Evolutionary conservation across 2,888 invertebrate species (phyloP), one percentile per base, ranked within the genome.

Genomic region (Cheilosia variabilis): DNA sequence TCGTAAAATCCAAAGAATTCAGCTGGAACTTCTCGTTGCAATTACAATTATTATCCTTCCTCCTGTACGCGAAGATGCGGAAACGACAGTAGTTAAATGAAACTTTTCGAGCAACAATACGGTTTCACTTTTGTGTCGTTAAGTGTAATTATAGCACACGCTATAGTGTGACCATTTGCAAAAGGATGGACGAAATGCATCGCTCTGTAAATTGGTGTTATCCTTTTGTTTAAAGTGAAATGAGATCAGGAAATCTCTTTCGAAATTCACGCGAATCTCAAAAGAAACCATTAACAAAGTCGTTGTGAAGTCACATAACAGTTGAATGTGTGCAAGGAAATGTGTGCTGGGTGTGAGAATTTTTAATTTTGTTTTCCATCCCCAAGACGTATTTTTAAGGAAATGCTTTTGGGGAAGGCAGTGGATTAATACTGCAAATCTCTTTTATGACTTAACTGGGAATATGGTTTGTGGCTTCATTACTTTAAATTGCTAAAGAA

Each of bases 291-390:
- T 73, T 65, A 65, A 17, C 73, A 19, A 57, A 73, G 73, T 73
- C 73, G 24, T 73, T 73, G 37, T 47, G 9, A 73, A 73, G 55
- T 57, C 55, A 22, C 53, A 73, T 73, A 73, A 55, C 73, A 55
- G 45, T 73, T 73, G 63, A 63, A n/a, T 73, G 24, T n/a, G 52
- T 34, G 62, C 19, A 4, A 13, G 57, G 19, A 45, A 57, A n/a
- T n/a, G n/a, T 63, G 63, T 7, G 5, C 4, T n/a, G 27, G 27
- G 17, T 13, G 45, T 24, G 10, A 10, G 45, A 1, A 7, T 41
- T 41, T 19, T 31, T 5, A 15, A 6, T 6, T 17, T 47, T 2
- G 2, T 45, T 17, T 7, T 17, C n/a, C n/a, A 17, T 5, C 6
- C n/a, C n/a, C 4, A 2, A 7, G n/a, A 15, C 15, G n/a, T 7